These are phyloP conservation scores for Rhaphigaster nebulosa DNA, from an alignment of 2,888 invertebrate genomes.

Conservation along the genomic window DNA sequence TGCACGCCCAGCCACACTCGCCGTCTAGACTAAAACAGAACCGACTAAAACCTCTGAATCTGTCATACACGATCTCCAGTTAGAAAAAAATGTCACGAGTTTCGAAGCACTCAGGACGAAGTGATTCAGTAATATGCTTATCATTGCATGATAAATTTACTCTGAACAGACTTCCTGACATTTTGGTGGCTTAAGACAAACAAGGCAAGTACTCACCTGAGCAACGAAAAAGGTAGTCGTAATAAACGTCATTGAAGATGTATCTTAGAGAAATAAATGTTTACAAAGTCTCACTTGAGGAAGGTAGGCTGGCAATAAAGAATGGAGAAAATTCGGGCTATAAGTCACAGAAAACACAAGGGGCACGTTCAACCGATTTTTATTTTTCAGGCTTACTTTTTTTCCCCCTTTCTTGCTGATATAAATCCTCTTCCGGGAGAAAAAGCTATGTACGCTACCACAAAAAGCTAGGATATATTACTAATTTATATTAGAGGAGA, in stretches of 20 bases:
- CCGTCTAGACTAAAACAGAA: too few species aligned
- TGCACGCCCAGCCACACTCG: too few species aligned
- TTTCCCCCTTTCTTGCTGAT: not conserved
- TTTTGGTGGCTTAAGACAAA: not conserved
- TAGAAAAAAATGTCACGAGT: not conserved
- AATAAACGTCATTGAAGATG: conserved; percentile 39
- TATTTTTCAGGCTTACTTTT: not conserved
- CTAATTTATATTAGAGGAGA: not conserved
- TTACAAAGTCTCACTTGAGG: conserved; percentile 13
- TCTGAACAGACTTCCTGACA: not conserved
- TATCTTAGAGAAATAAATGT: conserved; percentile 43
- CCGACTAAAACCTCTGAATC: too few species aligned
- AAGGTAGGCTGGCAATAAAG: conserved; percentile 15
- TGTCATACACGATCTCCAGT: not conserved
- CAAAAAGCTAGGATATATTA: not conserved
- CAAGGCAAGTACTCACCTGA: not conserved
- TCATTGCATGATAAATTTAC: not conserved
- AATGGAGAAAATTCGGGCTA: conserved; percentile 39
- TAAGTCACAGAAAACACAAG: conserved; percentile 41
- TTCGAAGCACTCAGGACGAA: not conserved
- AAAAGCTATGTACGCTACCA: conserved; percentile 1
- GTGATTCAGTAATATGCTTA: not conserved
- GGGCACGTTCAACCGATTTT: conserved; percentile 37
- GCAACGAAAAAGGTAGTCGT: not conserved
- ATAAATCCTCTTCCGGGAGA: not conserved